Base-by-base conservation (phyloP, 2,888 invertebrate genomes). In the Agrilus mali region DNA sequence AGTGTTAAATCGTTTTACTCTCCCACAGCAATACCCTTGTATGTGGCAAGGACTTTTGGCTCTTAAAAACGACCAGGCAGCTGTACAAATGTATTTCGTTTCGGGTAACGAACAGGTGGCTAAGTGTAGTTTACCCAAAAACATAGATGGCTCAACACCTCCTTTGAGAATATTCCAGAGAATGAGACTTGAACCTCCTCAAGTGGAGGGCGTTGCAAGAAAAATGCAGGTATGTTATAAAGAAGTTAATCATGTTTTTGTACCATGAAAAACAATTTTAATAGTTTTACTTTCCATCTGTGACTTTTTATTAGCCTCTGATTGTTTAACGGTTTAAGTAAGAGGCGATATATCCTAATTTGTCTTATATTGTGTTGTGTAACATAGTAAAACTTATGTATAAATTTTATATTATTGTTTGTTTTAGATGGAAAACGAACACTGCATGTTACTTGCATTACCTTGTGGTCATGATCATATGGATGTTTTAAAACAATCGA, bases 51-150 rank as follows among this genome's bases (percentile, higher is more conserved):
- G 97, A 1, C 70, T 90, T 47, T 68, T 97, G 52, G 95, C 92
- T 0, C 73, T 97, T 53, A 97, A 97, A 72, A 96, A 93, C 65
- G 96, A 96, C 70, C 87, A 88, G 57, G 94, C 95, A 6, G 89
- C 90, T 22, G 96, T 97, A 37, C 96, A 97, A 72, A 96, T 97
- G 96, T 95, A 96, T 71, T 94, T 92, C 68, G 92, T 97, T 50
- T 88, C 89, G 58, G 97, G 97, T 44, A 94, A 89, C 72, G 85
- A 86, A 8, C 75, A 77, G 55, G 87, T 97, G 48, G 94, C 95
- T 8, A 79, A 82, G 51, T 84, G 83, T 58, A 90, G 94, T 48
- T 72, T 96, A 60, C 92, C 93, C 38, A 81, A 82, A 48, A 82
- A 85, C 62, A 78, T 80, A 42, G 89, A 90, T 63, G 87, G 86